Base-by-base conservation (phyloP, 2,113 vertebrate species). In the Tinamus guttatus region DNA sequence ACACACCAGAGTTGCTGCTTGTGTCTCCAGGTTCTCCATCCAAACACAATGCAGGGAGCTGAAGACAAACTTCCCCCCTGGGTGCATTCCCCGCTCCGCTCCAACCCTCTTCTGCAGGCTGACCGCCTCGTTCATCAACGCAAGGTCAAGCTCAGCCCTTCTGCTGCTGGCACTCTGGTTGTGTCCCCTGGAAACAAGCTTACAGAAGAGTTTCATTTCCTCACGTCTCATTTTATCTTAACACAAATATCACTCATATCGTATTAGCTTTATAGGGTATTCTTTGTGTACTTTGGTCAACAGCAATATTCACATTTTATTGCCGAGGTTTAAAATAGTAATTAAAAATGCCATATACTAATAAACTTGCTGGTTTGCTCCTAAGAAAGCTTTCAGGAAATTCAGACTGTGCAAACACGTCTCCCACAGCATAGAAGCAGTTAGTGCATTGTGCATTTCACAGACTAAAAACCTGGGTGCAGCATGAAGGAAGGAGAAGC, bases 371-470 rank as follows among this genome's bases (percentile, higher is more conserved):
- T 49, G 49, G 19, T 22, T 12, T 49, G 49, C 49, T 22, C 49
- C 7, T 47, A 20, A 85, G n/a, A 80, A 81, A 88, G 28, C 34
- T 73, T 85, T 73, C 47, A 34, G 71, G 85, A 85, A 89, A 68
- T 32, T 68, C 56, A 27, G 11, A 49, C 9, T 4, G 0, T 54
- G 59, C 58, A 68, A 84, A 17, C 2, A 5, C 8, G 8, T 70
- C 7, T 59, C 28, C 10, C 28, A 54, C 30, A 36, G 19, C 34
- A 85, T 41, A 40, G 22, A 75, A 45, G 22, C 56, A 12, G 54
- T 30, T 56, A 56, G 45, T 21, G 41, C 0, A 0, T 15, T 27
- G 8, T 40, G 28, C 32, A 32, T 74, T 58, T 58, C 16, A 18
- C 10, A 63, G 7, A 4, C 70, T 45, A 45, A 51, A 13, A 41